Conservation (phyloP, 2,113 vertebrate genomes). For the Oostethus manadensis region DNA sequence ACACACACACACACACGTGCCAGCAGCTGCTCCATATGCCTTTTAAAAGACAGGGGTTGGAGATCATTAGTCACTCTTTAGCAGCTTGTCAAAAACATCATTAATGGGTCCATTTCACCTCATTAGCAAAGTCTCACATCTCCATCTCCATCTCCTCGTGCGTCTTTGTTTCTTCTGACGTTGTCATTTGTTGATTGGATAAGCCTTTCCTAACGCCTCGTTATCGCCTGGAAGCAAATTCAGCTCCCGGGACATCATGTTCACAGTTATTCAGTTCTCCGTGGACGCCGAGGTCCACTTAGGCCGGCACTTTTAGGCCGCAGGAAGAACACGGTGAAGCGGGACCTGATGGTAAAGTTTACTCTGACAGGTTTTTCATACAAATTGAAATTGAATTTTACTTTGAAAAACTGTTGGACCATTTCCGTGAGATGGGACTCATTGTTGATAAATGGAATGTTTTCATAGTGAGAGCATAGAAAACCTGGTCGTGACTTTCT, state of each 20-base stretch:
- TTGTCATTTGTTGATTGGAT: constrained; percentile 29
- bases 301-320: no score
- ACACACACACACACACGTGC: neutral
- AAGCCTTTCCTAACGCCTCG: constrained; percentile 8
- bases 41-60: constrained; percentile 7
- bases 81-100: constrained; percentile 18
- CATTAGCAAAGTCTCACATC: constrained; percentile 28
- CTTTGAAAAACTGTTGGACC: no score
- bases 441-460: no score
- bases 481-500: no score
- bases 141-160: neutral
- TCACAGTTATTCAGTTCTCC: constrained; percentile 9
- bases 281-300: neutral
- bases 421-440: no score
- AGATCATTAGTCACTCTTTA: constrained; percentile 8
- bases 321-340: no score
- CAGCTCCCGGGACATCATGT: neutral
- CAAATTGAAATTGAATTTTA: no score
- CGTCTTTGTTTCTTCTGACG: constrained; percentile 8
- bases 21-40: constrained; percentile 26
- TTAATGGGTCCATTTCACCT: constrained; percentile 14
- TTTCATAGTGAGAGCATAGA: no score
- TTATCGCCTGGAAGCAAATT: constrained; percentile 36
- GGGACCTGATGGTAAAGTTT: no score
- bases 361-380: no score